Evolutionary conservation across 2,113 vertebrate species (phyloP).

Genomic region (Piaya cayana): DNA sequence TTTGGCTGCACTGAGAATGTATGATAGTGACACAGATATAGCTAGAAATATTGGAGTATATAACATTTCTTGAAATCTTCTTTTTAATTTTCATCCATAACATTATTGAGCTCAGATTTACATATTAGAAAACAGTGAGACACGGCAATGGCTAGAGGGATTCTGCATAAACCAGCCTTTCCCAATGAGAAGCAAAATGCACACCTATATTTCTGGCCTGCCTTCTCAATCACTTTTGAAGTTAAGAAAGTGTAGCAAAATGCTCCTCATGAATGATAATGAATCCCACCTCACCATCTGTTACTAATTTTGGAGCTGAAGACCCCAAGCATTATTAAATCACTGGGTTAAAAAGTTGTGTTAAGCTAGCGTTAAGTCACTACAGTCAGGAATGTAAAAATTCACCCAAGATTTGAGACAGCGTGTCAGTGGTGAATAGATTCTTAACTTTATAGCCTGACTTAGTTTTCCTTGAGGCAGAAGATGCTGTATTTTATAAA

Average conservation of each 20-base stretch:
- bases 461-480: background rate
- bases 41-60: background rate
- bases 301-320: conserved; percentile 70
- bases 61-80: background rate
- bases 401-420: conserved; percentile 3
- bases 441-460: background rate
- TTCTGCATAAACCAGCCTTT: background rate
- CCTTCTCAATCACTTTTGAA: conserved; percentile 60
- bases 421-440: background rate
- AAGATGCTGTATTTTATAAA: background rate
- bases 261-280: conserved; percentile 66
- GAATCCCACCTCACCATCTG: conserved; percentile 71
- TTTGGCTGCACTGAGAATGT: background rate
- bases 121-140: background rate
- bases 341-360: conserved; percentile 40
- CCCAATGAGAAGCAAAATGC: conserved; percentile 32
- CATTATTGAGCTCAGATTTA: background rate
- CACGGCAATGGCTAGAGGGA: conserved; percentile 26
- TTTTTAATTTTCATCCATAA: background rate
- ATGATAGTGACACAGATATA: background rate
- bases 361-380: conserved; percentile 46
- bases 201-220: conserved; percentile 63
- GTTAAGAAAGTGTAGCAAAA: conserved; percentile 49
- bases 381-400: conserved; percentile 30
- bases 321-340: conserved; percentile 68